Evolutionary conservation across 2,888 invertebrate genomes (phyloP).

Genomic region (Dryadula phaetusa): DNA sequence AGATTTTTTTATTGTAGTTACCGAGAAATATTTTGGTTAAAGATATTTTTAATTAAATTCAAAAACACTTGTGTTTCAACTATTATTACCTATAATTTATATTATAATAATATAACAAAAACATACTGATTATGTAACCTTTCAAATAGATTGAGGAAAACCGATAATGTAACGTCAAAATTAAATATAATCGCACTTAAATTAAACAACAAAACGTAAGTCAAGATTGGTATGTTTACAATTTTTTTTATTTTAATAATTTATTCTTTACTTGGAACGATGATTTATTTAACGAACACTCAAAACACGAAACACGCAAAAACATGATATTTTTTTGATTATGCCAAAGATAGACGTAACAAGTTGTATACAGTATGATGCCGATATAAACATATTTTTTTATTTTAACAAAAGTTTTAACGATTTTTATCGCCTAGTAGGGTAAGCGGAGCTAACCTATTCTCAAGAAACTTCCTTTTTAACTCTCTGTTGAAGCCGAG

Average conservation of each 20-base stretch:
- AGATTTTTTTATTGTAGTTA: neutral
- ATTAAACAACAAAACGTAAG: slow-evolving; percentile 9
- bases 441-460: neutral
- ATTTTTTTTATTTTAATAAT: slow-evolving; percentile 38
- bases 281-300: slow-evolving; percentile 41
- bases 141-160: slow-evolving; percentile 22
- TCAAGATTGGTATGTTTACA: slow-evolving; percentile 8
- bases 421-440: neutral
- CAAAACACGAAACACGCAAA: slow-evolving; percentile 20
- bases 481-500: no score
- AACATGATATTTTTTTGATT: slow-evolving; percentile 16
- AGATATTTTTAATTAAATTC: no score
- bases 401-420: no score
- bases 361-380: slow-evolving; percentile 13
- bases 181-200: slow-evolving; percentile 11
- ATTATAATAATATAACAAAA: neutral
- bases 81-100: no score
- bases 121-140: slow-evolving; percentile 12
- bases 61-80: no score
- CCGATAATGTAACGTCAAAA: slow-evolving; percentile 17
- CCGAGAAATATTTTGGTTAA: no score
- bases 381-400: neutral
- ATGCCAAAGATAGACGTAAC: slow-evolving; percentile 3
- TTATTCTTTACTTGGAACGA: slow-evolving; percentile 41
- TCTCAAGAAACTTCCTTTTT: neutral